phyloP scores from a whole-genome alignment of 1,140 invertebrate genomes.

The Caerostris extrusa region DNA sequence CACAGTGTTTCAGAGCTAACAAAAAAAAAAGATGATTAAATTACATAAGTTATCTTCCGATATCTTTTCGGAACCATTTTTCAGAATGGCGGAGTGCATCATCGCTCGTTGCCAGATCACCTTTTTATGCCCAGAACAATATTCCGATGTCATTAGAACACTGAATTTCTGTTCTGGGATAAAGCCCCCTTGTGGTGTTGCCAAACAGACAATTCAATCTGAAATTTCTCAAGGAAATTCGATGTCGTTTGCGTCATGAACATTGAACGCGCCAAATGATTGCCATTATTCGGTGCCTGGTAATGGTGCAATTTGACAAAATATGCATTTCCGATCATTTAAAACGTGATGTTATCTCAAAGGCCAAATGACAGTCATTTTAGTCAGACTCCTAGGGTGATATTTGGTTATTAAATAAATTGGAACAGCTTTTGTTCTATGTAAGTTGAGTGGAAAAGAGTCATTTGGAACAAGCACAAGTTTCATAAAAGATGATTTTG shows the following conservation, averaged over 20 bases:
- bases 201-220: constrained; percentile 46
- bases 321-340: constrained; percentile 41
- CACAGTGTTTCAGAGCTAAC: too few species aligned
- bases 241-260: constrained; percentile 46
- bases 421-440: background rate
- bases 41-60: too few species aligned
- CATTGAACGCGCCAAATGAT: background rate
- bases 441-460: background rate
- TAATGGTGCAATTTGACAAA: background rate
- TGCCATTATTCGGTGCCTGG: constrained; percentile 8
- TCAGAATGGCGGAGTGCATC: background rate
- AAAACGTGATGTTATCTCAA: background rate
- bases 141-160: constrained; percentile 56
- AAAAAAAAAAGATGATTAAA: too few species aligned
- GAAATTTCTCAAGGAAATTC: background rate
- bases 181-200: background rate
- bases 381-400: background rate
- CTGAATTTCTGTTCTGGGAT: constrained; percentile 40
- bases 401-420: background rate
- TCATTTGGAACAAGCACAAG: too few species aligned
- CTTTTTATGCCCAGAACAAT: constrained; percentile 49
- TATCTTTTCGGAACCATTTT: too few species aligned
- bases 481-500: too few species aligned
- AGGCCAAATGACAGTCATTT: background rate
- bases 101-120: constrained; percentile 31